A percentile compares a stretch with the other conserved stretches of the same genome.
Evolutionary conservation across 2,797 vertebrate genomes (phyloP).

Genomic region (Peromyscus melanophrys): DNA sequence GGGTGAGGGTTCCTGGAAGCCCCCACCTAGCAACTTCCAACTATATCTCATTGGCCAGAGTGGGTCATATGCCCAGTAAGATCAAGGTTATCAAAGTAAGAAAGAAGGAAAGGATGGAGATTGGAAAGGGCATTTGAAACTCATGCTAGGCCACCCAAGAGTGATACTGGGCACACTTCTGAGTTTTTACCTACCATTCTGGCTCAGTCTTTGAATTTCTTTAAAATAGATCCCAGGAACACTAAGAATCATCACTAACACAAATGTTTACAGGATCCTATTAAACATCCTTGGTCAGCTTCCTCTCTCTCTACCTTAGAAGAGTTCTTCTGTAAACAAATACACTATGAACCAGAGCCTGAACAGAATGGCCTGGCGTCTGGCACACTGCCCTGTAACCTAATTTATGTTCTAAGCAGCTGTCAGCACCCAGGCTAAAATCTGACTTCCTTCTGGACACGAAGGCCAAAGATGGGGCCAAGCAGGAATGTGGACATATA

Average conservation of each 20-base stretch:
- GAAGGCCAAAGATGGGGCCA: background rate
- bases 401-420: background rate
- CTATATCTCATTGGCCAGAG: background rate
- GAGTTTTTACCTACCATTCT: background rate
- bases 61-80: background rate
- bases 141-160: background rate
- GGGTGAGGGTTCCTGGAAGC: background rate
- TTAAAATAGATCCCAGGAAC: constrained; percentile 35
- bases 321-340: constrained; percentile 66
- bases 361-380: background rate
- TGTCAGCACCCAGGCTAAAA: background rate
- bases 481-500: background rate
- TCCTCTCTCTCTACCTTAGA: constrained; percentile 72
- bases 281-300: constrained; percentile 62
- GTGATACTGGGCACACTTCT: background rate
- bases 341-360: background rate
- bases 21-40: background rate
- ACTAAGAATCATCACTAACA: constrained; percentile 12
- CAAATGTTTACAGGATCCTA: constrained; percentile 70
- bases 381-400: background rate
- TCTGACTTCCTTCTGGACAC: constrained; percentile 30
- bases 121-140: background rate
- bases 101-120: background rate
- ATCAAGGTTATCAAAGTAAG: background rate
- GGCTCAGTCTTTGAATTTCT: background rate